Evolutionary conservation across 2,797 vertebrate species (phyloP), one percentile per base, ranked within the genome.

Genomic region (Pangasius djambal): DNA sequence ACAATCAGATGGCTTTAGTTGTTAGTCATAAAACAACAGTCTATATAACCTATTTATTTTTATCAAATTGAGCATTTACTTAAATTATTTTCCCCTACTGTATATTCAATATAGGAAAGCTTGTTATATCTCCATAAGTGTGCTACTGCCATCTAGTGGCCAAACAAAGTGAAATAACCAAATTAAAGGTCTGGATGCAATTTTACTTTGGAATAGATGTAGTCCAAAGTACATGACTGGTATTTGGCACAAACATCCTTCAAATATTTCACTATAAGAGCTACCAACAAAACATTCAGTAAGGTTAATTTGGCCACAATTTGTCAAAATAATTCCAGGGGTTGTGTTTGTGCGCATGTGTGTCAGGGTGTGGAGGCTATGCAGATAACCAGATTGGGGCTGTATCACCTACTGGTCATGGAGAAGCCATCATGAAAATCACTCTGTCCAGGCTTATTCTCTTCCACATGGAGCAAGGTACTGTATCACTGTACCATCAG

Each of bases 381-480:
- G 98, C 98, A 78, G 98, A 99, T 94, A 98, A 98, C 90, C 57
- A 65, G 34, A 85, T 94, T 3, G 98, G 98, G 91, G 98, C 98
- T 0, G 92, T 97, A 79, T 99, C 98, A 6, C 96, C 97, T 0
- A 99, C 98, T 0, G 98, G 98, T 79, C 96, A 98, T 1, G 98
- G 98, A n/a, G 98, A 99, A 94, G 95, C 97, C 93, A 99, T 99
- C 93, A 97, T 99, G 97, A 99, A 98, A 93, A 96, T 98, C 89
- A 96, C 95, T 4, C 95, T 99, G 88, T 97, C 97, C 88, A 95
- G 97, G 91, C 97, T 97, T 87, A 92, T 97, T 88, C 96, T 99
- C 78, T 97, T 98, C 93, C 94, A 98, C 94, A 94, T 99, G 94
- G 97, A 99, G 87, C 97, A 98, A 97, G 98, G 98, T 99, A 96